Percentiles rank a stretch among this genome's conserved stretches.
Conservation (phyloP, 2,797 vertebrate genomes). For the Enteromius viviparus region DNA sequence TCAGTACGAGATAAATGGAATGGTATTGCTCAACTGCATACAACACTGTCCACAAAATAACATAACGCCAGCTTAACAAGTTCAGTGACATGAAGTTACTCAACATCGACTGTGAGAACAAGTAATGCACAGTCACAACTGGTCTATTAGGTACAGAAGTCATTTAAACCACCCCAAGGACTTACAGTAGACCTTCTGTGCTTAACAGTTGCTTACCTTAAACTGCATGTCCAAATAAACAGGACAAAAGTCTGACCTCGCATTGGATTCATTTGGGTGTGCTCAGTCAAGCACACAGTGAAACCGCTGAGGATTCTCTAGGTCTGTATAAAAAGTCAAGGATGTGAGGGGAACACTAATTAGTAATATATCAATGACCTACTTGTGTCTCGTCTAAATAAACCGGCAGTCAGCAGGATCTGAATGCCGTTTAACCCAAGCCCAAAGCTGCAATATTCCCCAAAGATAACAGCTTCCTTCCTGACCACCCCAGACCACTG, state of each 20-base stretch:
- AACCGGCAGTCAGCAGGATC: constrained; percentile 47
- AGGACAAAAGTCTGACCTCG: background rate
- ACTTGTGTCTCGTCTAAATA: constrained; percentile 56
- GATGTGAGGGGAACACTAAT: constrained; percentile 51
- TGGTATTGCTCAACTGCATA: constrained; percentile 19
- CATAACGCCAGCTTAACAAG: constrained; percentile 7
- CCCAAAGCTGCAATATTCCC: constrained; percentile 66
- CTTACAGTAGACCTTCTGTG: constrained; percentile 6
- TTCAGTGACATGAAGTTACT: constrained; percentile 23
- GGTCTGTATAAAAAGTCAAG: constrained; percentile 36
- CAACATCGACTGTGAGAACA: background rate
- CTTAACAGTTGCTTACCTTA: constrained; percentile 28
- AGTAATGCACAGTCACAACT: background rate
- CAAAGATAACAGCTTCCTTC: constrained; percentile 51
- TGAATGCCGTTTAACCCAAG: constrained; percentile 29
- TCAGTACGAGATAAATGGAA: background rate
- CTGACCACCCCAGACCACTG: constrained; percentile 28
- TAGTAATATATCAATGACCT: constrained; percentile 56
- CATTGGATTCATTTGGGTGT: constrained; percentile 10
- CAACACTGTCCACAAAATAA: constrained; percentile 11
- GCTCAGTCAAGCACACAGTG: background rate
- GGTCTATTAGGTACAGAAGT: background rate
- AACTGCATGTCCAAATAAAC: constrained; percentile 34
- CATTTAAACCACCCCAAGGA: background rate
- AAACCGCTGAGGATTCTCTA: constrained; percentile 20